Evolutionary conservation across 2,113 vertebrate species (phyloP), one percentile per base, ranked within the genome.

Genomic region (Labeo catla): DNA sequence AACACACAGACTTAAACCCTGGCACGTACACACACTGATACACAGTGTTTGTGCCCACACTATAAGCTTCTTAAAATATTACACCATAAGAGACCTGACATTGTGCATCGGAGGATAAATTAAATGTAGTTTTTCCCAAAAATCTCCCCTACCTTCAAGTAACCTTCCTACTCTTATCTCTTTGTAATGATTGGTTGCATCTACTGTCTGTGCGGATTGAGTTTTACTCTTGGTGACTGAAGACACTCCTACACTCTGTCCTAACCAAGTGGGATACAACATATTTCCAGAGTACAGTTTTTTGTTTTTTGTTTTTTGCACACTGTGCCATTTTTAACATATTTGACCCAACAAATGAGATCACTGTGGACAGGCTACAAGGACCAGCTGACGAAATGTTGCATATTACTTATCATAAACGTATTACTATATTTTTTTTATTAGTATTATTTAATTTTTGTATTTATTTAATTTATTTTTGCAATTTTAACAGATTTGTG

Each of bases 1-100:
- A 73, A 84, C 28, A 21, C 76, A 50, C 15, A 8, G 23, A 83
- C 73, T 83, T 49, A 86, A 85, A 80, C 65, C 77, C 43, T 54
- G 16, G 52, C 49, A 66, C 21, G 36, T 52, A 77, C 72, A 52
- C 78, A 54, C 74, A 78, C 66, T 80, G 47, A 86, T 28, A 85
- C 43, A 87, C 80, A 76, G 47, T 68, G 54, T 81, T 47, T 59
- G 54, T 81, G 61, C 59, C 73, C 73, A 54, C 45, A 52, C 23
- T 70, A 13, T 36, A 70, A 86, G 63, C 65, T 73, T 86, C 77
- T 57, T 72, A 88, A 86, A 88, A 78, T 61, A 78, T 16, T 72
- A 80, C 66, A 57, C 54, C 47, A 80, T 73, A 84, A 45, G 39
- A 78, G 15, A 19, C 68, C 49, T 39, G 79, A 83, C 23, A 59